These are phyloP conservation scores for Eristalis intricaria DNA, from an alignment of 2,888 invertebrate species.

Conservation along the genomic window DNA sequence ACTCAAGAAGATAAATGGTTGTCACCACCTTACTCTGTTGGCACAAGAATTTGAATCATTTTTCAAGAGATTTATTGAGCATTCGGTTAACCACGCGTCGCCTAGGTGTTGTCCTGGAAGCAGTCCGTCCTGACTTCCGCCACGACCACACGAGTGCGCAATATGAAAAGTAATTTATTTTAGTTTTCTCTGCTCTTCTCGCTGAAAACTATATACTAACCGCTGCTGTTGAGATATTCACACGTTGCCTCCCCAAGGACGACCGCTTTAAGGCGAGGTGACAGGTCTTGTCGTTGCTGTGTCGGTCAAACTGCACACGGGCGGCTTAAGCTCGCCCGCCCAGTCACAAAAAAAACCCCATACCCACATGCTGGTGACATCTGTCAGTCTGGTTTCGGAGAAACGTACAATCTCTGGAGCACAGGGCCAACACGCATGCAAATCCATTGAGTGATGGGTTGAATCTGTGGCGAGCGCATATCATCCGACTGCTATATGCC, in stretches of 20 bases:
- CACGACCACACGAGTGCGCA: neutral
- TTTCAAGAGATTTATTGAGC: constrained; percentile 69
- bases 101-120: constrained; percentile 27
- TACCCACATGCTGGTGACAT: constrained; percentile 48
- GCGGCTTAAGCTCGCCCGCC: neutral
- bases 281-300: neutral
- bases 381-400: constrained; percentile 57
- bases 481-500: constrained; percentile 38
- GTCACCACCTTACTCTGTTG: constrained; percentile 67
- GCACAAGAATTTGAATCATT: constrained; percentile 69
- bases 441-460: constrained; percentile 65
- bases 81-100: constrained; percentile 47
- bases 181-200: constrained; percentile 45
- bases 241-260: constrained; percentile 13
- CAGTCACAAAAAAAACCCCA: neutral
- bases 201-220: constrained; percentile 53
- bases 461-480: constrained; percentile 61
- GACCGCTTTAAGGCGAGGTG: neutral
- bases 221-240: constrained; percentile 16
- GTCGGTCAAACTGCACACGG: neutral
- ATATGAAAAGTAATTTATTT: constrained; percentile 60
- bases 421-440: constrained; percentile 51
- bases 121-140: neutral
- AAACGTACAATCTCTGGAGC: constrained; percentile 29
- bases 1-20: constrained; percentile 71